These are phyloP conservation scores for Chydorus sphaericus DNA, from an alignment of 2,888 invertebrate genomes.

Conservation along the genomic window DNA sequence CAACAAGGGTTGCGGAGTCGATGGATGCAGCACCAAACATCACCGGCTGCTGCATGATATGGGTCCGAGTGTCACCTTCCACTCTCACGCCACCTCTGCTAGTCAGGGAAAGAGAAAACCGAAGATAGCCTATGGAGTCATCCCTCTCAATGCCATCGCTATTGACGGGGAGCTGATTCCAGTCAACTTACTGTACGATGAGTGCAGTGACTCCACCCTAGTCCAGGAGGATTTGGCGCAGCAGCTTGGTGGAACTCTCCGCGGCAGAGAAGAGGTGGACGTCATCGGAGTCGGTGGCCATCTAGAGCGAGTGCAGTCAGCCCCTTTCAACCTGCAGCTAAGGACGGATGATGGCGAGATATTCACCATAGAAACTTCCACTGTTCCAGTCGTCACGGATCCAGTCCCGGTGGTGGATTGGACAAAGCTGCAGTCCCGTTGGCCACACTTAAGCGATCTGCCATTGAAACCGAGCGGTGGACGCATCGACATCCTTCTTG, in stretches of 20 bases:
- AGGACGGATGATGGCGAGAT: neutral
- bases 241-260: too few relatives aligned
- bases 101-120: too few relatives aligned
- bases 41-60: neutral
- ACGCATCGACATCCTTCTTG: neutral
- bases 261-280: too few relatives aligned
- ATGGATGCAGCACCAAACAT: neutral
- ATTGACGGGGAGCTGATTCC: neutral
- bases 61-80: neutral
- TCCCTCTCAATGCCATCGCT: neutral
- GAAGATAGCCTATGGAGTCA: conserved; percentile 5
- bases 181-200: neutral
- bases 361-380: neutral
- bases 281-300: too few relatives aligned
- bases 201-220: neutral
- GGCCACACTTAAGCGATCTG: neutral
- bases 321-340: too few relatives aligned
- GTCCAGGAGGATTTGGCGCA: neutral
- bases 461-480: neutral
- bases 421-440: neutral
- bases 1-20: neutral
- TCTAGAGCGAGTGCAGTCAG: too few relatives aligned
- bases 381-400: neutral
- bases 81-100: neutral
- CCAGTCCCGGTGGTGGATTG: neutral